Percentiles rank a stretch among this genome's conserved stretches.
These are phyloP conservation scores for Mallotus villosus DNA, from an alignment of 2,797 vertebrate species.

Conservation along the genomic window DNA sequence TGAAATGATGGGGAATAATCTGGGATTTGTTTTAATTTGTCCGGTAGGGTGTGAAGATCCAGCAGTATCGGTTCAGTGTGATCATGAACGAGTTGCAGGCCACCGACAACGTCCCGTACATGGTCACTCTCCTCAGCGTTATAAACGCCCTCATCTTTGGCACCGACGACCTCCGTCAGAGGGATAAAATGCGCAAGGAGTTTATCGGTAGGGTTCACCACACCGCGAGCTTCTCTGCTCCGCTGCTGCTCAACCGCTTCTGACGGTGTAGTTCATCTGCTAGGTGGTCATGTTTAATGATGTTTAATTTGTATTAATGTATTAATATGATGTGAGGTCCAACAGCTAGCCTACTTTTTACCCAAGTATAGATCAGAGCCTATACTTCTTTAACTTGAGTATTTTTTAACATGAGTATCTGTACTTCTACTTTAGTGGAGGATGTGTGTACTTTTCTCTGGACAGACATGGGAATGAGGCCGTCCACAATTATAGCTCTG, in stretches of 20 bases:
- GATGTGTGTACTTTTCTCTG: not conserved
- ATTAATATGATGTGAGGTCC: no score
- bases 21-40: not conserved
- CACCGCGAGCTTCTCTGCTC: not conserved
- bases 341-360: no score
- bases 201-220: slow-evolving; percentile 83
- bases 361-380: no score
- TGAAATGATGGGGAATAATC: not conserved
- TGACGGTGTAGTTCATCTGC: slow-evolving; percentile 5
- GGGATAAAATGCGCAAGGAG: slow-evolving; percentile 90
- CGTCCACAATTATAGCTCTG: slow-evolving; percentile 40
- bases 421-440: not conserved
- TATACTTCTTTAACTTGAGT: no score
- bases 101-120: slow-evolving; percentile 91
- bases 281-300: not conserved
- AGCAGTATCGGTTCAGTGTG: slow-evolving; percentile 95
- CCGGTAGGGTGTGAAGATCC: slow-evolving; percentile 85
- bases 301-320: no score
- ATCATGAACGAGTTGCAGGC: slow-evolving; percentile 90
- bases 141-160: slow-evolving; percentile 94
- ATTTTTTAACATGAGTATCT: no score
- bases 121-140: slow-evolving; percentile 91
- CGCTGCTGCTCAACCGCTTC: not conserved
- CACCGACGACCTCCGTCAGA: slow-evolving; percentile 82
- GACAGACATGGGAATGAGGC: slow-evolving; percentile 37